Base-by-base conservation (phyloP, 2,113 vertebrate species). In the Antennarius striatus region DNA sequence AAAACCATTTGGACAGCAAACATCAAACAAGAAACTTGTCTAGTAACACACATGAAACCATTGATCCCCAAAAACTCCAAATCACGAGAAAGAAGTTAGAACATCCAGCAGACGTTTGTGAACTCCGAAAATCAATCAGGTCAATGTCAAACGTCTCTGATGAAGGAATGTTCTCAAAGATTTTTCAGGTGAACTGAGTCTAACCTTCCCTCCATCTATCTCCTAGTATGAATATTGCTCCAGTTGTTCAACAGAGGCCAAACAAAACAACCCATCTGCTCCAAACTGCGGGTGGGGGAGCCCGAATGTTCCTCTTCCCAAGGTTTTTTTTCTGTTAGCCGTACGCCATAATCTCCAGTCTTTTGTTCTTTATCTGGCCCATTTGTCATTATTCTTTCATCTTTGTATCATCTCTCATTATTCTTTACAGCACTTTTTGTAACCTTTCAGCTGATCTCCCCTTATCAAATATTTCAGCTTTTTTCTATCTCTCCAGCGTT, bases 251-350 rank as follows among this genome's bases (percentile, higher is more conserved):
- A 55, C 36, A 14, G 3, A 47, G 46, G 81, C 88, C 88, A 89
- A 88, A 72, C 78, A 46, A 86, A 85, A 88, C 86, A 89, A 69
- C 47, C 47, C 43, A 6, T 60, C 69, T 71, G 52, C 57, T 68
- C 13, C 48, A 29, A 63, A 61, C 36, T 28, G 55, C 36, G 66
- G 61, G 69, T 4, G n/a, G 53, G 64, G 55, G 30, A 60, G 73
- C 16, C 56, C 45, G 56, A 55, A 40, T 67, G 39, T 8, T 15
- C 54, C 40, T 39, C 17, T 15, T 45, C 40, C n/a, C 48, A 10
- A 52, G 61, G 49, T 32, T 57, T 67, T 66, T 66, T 63, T 67
- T 13, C 58, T 40, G 6, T 52, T 68, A 47, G 7, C 39, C 45
- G 56, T 81, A 56, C n/a, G n/a, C 57, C 43, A 53, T 63, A 63